A percentile compares a stretch with the other conserved stretches of the same genome.
These are phyloP conservation scores for Pterostichus niger DNA, from an alignment of 2,888 invertebrate genomes.

Conservation along the genomic window DNA sequence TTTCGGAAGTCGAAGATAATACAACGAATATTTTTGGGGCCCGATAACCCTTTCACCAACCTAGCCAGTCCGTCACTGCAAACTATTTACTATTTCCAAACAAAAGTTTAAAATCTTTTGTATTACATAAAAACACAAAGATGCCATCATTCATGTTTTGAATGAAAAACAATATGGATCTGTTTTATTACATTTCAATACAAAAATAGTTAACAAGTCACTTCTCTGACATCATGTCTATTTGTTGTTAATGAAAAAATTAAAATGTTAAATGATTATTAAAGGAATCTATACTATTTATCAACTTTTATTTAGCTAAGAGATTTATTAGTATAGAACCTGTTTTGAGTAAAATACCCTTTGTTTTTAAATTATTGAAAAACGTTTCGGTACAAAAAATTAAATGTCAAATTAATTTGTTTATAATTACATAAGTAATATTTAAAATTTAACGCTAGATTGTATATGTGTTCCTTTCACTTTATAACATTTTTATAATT, in stretches of 20 bases:
- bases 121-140: no score
- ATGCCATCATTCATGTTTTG: not conserved
- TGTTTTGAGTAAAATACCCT: not conserved
- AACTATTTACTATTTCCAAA: no score
- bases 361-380: conserved; percentile 4
- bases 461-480: conserved; percentile 18
- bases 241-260: not conserved
- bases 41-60: no score
- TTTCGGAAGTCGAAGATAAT: no score
- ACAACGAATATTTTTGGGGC: no score
- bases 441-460: conserved; percentile 1
- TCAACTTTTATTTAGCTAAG: not conserved
- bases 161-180: not conserved
- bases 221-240: conserved; percentile 2
- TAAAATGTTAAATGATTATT: not conserved
- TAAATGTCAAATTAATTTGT: conserved; percentile 56
- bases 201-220: not conserved
- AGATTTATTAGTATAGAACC: conserved; percentile 19
- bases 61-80: no score
- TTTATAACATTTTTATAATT: conserved; percentile 28
- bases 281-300: not conserved
- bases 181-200: not conserved
- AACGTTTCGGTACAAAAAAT: conserved; percentile 5
- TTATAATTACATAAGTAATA: conserved; percentile 46
- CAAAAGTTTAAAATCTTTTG: no score